Percentiles rank a stretch among this genome's conserved stretches.
Evolutionary conservation across 1,140 invertebrate species (phyloP).

Genomic region (Triops cancriformis): DNA sequence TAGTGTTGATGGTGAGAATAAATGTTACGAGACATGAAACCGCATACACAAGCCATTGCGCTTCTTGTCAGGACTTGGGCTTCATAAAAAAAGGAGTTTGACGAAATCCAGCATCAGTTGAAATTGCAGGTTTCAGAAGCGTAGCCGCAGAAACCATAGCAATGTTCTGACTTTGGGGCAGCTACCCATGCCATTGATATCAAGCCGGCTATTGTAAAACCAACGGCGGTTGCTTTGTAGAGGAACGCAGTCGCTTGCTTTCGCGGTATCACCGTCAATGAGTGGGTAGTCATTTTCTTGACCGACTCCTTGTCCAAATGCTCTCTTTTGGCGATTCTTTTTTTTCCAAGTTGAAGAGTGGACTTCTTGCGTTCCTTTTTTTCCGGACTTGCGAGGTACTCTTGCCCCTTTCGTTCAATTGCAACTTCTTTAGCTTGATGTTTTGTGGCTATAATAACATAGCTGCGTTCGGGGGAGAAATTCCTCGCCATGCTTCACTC

Average conservation of each 20-base stretch:
- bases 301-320: background rate
- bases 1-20: too few relatives aligned
- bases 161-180: background rate
- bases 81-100: background rate
- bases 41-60: background rate
- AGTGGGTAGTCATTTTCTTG: background rate
- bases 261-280: background rate
- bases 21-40: too few relatives aligned
- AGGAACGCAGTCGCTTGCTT: background rate
- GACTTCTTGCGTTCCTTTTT: background rate
- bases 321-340: background rate
- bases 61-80: background rate
- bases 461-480: background rate
- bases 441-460: background rate
- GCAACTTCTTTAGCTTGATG: background rate
- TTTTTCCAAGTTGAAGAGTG: background rate
- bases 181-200: background rate
- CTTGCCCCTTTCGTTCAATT: background rate
- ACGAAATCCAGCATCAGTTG: background rate
- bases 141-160: background rate
- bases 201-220: background rate
- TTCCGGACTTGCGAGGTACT: background rate
- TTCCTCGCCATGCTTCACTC: slow-evolving; percentile 4
- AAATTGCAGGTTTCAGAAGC: background rate
- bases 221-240: background rate